Base-by-base conservation (phyloP, 2,888 invertebrate species). In the Diplolepis rosae region DNA sequence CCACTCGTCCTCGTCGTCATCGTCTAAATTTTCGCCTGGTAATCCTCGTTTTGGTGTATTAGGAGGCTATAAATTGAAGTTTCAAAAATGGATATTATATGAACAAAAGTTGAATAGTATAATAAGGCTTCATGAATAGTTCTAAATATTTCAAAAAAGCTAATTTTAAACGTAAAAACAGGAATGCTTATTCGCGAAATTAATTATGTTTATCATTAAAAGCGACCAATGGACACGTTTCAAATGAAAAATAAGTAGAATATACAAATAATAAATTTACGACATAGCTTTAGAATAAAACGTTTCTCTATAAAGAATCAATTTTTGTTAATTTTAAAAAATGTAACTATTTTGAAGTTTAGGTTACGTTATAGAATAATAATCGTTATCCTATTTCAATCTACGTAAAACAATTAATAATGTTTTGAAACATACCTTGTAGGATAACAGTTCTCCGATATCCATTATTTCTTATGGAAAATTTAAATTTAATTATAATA, bases 1-100 rank as follows among this genome's bases (percentile, higher is more conserved):
- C 79, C 90, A 90, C 72, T 92, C 92, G 75, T 93, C 92, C 27
- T 93, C 93, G 13, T 92, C 92, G 39, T 92, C 92, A 77, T 93
- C 93, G 76, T 93, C 93, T 28, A 86, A 87, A 18, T 84, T 89
- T 11, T 61, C 61, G 0, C 24, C 61, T n/a, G 24, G 24, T 13
- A 61, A 61, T 24, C 93, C 92, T 74, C 96, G 91, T 89, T 96
- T 96, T 7, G 96, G 94, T 7, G 95, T 95, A 84, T 95, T 95
- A 65, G 94, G 93, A 4, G 96, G 96, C 95, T 96, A 80, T 35
- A 89, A 85, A 48, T 56, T 54, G 70, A 61, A 65, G n/a, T n/a
- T n/a, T n/a, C n/a, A n/a, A n/a, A n/a, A n/a, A n/a, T n/a, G n/a
- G n/a, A 32, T 48, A 61, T 51, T 45, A 65, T 50, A n/a, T 22